phyloP scores from a whole-genome alignment of 2,888 invertebrate species.

The Andrena minutula region DNA sequence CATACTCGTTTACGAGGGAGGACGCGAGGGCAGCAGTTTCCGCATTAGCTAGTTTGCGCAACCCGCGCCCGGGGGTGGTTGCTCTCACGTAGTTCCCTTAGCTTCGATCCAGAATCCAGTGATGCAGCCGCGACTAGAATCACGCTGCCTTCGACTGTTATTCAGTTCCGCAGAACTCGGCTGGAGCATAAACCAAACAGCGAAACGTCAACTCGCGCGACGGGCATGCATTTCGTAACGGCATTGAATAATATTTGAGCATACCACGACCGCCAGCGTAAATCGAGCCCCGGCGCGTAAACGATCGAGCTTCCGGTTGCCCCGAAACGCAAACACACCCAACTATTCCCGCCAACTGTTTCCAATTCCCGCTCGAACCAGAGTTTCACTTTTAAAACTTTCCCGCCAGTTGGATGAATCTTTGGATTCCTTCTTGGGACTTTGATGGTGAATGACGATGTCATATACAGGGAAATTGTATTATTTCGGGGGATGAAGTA shows the following conservation, averaged over 20 bases:
- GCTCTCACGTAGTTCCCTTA: neutral
- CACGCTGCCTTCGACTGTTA: constrained; percentile 19
- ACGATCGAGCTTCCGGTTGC: constrained; percentile 37
- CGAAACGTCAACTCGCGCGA: constrained; percentile 7
- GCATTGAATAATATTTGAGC: constrained; percentile 45
- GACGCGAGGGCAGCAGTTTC: neutral
- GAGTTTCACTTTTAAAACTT: neutral
- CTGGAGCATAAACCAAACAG: constrained; percentile 26
- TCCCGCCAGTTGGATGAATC: neutral
- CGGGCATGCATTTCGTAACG: constrained; percentile 25
- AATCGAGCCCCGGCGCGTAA: constrained; percentile 24
- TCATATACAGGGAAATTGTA: too few species aligned
- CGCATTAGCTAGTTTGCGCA: neutral
- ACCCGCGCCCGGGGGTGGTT: too few species aligned
- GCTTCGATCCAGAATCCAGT: neutral
- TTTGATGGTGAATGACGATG: too few species aligned
- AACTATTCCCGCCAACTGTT: neutral
- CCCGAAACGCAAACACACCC: constrained; percentile 12
- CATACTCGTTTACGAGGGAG: neutral
- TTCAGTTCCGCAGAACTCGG: neutral
- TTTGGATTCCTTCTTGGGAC: too few species aligned
- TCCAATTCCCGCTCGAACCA: neutral
- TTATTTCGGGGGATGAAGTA: too few species aligned
- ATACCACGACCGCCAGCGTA: constrained; percentile 10
- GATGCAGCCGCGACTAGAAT: constrained; percentile 5